Evolutionary conservation across 2,888 invertebrate genomes (phyloP).

Genomic region (Eristalis tenax): DNA sequence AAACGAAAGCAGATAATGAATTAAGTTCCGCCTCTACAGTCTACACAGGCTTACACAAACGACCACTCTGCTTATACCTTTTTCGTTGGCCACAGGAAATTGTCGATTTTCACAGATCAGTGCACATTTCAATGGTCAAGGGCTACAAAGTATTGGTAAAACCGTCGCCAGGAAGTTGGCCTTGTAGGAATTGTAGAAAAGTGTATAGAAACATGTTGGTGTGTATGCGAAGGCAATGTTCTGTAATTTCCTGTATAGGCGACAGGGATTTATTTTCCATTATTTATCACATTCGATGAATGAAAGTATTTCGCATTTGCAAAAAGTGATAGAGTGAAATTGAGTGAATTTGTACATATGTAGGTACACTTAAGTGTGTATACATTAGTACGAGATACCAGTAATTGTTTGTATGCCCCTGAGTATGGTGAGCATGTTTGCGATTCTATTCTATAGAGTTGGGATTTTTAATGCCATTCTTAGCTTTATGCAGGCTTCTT

Average conservation of each 20-base stretch:
- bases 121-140: conserved; percentile 58
- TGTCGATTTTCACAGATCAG: conserved; percentile 64
- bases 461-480: too few species aligned
- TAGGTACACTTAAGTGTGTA: neutral
- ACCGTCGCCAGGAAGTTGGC: conserved; percentile 42
- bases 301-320: conserved; percentile 58
- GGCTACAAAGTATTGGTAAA: conserved; percentile 54
- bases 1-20: conserved; percentile 35
- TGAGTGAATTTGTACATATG: neutral
- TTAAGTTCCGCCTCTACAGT: conserved; percentile 42
- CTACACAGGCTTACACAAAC: conserved; percentile 36
- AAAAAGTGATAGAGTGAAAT: conserved; percentile 9
- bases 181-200: conserved; percentile 23
- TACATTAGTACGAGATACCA: neutral
- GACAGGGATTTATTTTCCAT: conserved; percentile 61
- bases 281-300: conserved; percentile 45
- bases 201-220: conserved; percentile 20
- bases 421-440: neutral
- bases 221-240: conserved; percentile 53
- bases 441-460: too few species aligned
- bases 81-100: conserved; percentile 46
- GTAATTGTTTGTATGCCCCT: neutral
- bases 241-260: conserved; percentile 61
- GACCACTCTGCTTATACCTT: conserved; percentile 31
- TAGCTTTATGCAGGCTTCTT: too few species aligned